phyloP scores from a whole-genome alignment of 2,113 vertebrate species.

The Okapia johnstoni region DNA sequence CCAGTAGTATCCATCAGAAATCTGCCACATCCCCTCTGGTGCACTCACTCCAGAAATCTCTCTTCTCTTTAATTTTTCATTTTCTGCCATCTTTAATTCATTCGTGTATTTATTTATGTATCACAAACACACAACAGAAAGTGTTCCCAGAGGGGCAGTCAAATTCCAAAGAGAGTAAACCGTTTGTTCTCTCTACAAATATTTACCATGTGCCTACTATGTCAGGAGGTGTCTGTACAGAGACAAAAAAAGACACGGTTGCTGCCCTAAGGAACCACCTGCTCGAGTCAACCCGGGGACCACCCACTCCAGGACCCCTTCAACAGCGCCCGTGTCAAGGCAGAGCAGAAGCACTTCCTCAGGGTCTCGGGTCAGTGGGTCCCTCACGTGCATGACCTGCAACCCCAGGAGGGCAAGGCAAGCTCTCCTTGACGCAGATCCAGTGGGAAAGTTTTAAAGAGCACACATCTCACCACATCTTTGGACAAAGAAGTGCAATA shows the following conservation, averaged over 20 bases:
- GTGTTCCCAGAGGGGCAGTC: not conserved
- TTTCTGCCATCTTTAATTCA: not conserved
- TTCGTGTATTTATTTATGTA: not conserved
- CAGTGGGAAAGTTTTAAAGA: not conserved
- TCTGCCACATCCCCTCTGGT: not conserved
- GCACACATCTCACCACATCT: not conserved
- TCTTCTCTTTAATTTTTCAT: not conserved
- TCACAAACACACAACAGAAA: not conserved
- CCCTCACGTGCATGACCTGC: fast-evolving
- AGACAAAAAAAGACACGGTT: not conserved
- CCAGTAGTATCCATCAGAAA: not conserved
- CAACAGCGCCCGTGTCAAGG: not conserved
- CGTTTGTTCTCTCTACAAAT: not conserved
- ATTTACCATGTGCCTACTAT: not conserved
- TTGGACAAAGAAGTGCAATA: not conserved
- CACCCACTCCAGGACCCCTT: not conserved
- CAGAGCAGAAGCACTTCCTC: not conserved
- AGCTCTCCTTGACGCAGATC: too few relatives aligned
- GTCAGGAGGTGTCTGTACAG: not conserved
- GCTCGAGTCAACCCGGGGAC: not conserved
- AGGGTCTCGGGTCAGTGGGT: not conserved
- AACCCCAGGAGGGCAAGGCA: fast-evolving
- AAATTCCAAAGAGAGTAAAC: not conserved
- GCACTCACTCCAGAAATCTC: not conserved
- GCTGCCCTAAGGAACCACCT: not conserved